These are phyloP conservation scores for Marmota monax DNA, from an alignment of 2,113 vertebrate genomes.

Conservation along the genomic window DNA sequence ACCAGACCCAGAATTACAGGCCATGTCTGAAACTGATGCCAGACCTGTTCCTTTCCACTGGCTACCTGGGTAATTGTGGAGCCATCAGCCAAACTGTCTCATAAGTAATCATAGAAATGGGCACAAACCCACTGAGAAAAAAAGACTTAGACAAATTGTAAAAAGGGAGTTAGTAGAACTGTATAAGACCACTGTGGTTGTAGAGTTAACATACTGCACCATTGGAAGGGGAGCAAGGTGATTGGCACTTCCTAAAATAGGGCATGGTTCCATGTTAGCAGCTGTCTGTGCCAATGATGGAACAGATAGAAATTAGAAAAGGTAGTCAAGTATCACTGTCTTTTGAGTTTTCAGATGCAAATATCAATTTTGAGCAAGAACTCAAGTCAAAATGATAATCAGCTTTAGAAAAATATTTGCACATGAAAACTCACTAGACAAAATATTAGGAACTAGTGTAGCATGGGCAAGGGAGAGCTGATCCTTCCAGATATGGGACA, in stretches of 20 bases:
- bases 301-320: neutral
- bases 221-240: neutral
- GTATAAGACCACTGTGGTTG: neutral
- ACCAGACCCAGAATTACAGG: neutral
- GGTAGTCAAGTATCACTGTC: no score
- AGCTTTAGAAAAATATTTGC: neutral
- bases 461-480: neutral
- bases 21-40: neutral
- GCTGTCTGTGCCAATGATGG: accelerated
- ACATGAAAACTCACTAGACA: neutral
- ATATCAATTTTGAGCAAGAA: constrained; percentile 22
- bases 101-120: neutral
- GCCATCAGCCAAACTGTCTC: neutral
- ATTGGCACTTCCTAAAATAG: neutral
- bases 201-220: neutral
- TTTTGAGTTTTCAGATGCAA: constrained; percentile 1
- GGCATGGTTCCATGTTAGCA: neutral
- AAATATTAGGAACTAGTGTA: neutral
- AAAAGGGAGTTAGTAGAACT: neutral
- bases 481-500: neutral
- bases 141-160: neutral
- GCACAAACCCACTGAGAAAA: neutral
- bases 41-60: neutral
- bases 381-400: neutral
- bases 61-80: neutral